Conservation (phyloP, 2,888 invertebrate species). For the Taphrorychus bicolor region DNA sequence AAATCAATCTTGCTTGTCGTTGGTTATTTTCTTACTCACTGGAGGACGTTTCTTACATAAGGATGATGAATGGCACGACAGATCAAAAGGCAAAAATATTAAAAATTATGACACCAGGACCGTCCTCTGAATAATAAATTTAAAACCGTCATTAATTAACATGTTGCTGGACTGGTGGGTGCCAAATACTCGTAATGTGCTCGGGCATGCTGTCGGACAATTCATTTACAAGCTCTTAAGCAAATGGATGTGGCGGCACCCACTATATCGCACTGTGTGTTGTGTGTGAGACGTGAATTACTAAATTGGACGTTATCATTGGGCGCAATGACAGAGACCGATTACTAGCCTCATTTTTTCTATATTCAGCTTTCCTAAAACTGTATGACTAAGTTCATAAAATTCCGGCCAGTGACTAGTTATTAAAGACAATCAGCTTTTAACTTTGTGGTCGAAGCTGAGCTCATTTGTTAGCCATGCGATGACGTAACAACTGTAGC, state of each 20-base stretch:
- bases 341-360: background rate
- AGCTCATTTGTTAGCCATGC: conserved; percentile 30
- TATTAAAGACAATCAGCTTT: background rate
- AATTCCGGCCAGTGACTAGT: no score
- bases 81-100: background rate
- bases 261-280: conserved; percentile 11
- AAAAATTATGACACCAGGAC: background rate
- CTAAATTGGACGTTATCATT: conserved; percentile 13
- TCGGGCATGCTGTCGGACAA: conserved; percentile 19
- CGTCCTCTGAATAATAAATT: conserved; percentile 8
- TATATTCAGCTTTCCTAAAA: no score
- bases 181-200: conserved; percentile 20
- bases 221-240: conserved; percentile 31
- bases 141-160: conserved; percentile 23
- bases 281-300: conserved; percentile 22
- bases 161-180: conserved; percentile 20
- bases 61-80: background rate
- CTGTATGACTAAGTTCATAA: no score
- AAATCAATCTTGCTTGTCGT: no score
- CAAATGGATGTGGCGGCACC: conserved; percentile 29
- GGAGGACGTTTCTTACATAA: no score
- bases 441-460: conserved; percentile 27
- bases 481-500: conserved; percentile 33
- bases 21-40: no score
- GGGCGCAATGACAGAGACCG: background rate